Conservation (phyloP, 2,113 vertebrate genomes). For the Takifugu bimaculatus region DNA sequence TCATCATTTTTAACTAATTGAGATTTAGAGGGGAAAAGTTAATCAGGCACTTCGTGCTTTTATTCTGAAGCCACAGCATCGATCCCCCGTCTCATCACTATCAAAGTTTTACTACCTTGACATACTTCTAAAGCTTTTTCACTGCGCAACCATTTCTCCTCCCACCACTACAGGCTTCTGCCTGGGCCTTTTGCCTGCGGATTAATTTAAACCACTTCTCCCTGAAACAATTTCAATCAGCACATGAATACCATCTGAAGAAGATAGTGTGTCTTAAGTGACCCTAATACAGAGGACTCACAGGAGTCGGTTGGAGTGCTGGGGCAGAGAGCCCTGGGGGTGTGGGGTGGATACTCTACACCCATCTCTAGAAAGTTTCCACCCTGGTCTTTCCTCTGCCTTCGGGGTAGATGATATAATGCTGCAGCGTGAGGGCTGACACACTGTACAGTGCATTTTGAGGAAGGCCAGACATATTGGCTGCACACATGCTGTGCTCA, state of each 20-base stretch:
- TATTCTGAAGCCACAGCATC: constrained; percentile 47
- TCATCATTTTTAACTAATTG: background rate
- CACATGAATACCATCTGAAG: constrained; percentile 27
- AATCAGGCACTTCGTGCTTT: constrained; percentile 30
- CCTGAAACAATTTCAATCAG: constrained; percentile 43
- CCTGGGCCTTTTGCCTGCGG: constrained; percentile 48
- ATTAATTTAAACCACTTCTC: constrained; percentile 56
- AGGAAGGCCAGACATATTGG: constrained; percentile 44
- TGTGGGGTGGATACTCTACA: constrained; percentile 52
- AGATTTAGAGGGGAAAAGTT: background rate
- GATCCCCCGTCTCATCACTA: constrained; percentile 18
- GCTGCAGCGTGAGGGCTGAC: constrained; percentile 45
- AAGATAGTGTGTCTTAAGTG: constrained; percentile 28
- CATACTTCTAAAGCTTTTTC: constrained; percentile 48
- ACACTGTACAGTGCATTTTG: constrained; percentile 47
- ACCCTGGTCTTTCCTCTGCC: constrained; percentile 48
- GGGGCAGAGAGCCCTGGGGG: constrained; percentile 34
- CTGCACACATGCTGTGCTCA: constrained; percentile 34
- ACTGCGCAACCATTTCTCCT: constrained; percentile 60
- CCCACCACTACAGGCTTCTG: constrained; percentile 48
- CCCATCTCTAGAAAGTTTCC: constrained; percentile 60
- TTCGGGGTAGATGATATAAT: constrained; percentile 63
- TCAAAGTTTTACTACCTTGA: constrained; percentile 39
- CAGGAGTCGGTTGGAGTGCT: constrained; percentile 39
- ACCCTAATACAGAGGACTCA: constrained; percentile 47